Evolutionary conservation across 2,888 invertebrate species (phyloP).

Genomic region (Pardosa pseudoannulata): DNA sequence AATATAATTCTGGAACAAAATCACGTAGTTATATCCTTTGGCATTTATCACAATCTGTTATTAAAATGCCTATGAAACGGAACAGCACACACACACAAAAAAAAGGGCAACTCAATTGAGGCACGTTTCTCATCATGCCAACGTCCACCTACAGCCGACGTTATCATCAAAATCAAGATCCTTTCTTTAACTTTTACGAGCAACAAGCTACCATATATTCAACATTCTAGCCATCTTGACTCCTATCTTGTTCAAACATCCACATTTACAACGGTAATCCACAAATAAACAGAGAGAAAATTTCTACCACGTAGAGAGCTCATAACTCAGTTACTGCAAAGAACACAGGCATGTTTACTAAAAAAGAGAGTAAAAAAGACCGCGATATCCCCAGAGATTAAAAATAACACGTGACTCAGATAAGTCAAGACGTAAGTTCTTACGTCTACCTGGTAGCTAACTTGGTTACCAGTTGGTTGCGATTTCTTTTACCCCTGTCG

Average conservation of each 20-base stretch:
- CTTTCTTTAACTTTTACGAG: background rate
- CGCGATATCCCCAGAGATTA: constrained; percentile 33
- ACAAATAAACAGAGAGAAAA: background rate
- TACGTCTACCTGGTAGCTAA: constrained; percentile 40
- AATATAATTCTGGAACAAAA: no score
- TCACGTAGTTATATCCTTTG: no score
- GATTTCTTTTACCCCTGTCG: background rate
- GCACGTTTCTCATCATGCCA: background rate
- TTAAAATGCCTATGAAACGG: background rate
- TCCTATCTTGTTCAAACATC: background rate
- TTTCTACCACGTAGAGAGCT: background rate
- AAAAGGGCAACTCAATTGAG: background rate
- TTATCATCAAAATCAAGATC: background rate
- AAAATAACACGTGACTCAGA: constrained; percentile 66
- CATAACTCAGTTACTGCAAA: constrained; percentile 17
- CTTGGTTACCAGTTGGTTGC: background rate
- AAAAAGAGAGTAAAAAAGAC: constrained; percentile 3
- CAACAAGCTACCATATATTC: background rate
- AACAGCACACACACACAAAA: background rate
- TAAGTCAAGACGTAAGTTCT: constrained; percentile 22
- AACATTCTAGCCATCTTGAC: background rate
- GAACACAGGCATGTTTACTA: constrained; percentile 25
- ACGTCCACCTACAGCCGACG: background rate
- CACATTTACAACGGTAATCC: constrained; percentile 3
- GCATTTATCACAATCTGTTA: background rate